Conservation (phyloP, 2,113 vertebrate species). For the Heterochromis multidens region DNA sequence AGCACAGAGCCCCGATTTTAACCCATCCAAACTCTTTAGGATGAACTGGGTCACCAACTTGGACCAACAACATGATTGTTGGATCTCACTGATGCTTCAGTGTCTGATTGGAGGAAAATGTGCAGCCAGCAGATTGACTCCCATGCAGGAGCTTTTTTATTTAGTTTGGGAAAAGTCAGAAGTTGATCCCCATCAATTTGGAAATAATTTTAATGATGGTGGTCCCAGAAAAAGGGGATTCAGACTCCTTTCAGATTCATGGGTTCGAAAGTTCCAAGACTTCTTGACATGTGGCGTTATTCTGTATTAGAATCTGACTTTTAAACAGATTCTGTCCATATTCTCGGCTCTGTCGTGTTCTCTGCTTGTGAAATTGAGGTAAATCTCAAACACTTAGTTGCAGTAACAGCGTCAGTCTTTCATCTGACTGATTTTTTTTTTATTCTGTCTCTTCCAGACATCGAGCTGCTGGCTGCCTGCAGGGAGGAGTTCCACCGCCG, state of each 20-base stretch:
- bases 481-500: constrained; percentile 97
- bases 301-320: background rate
- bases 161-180: too few relatives aligned
- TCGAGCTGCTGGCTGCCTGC: constrained; percentile 93
- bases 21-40: background rate
- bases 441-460: constrained; percentile 75
- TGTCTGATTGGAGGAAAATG: background rate
- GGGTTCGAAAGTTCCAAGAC: too few relatives aligned
- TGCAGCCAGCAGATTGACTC: background rate
- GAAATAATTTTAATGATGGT: too few relatives aligned
- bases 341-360: background rate
- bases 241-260: background rate
- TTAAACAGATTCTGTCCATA: background rate
- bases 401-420: background rate
- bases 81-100: background rate
- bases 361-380: background rate
- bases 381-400: background rate
- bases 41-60: background rate
- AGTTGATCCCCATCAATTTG: too few relatives aligned
- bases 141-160: too few relatives aligned
- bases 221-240: background rate
- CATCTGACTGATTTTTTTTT: background rate
- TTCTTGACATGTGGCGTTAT: too few relatives aligned
- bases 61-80: too few relatives aligned
- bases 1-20: background rate